Conservation (phyloP, 2,113 vertebrate species). For the Seriola quinqueradiata region DNA sequence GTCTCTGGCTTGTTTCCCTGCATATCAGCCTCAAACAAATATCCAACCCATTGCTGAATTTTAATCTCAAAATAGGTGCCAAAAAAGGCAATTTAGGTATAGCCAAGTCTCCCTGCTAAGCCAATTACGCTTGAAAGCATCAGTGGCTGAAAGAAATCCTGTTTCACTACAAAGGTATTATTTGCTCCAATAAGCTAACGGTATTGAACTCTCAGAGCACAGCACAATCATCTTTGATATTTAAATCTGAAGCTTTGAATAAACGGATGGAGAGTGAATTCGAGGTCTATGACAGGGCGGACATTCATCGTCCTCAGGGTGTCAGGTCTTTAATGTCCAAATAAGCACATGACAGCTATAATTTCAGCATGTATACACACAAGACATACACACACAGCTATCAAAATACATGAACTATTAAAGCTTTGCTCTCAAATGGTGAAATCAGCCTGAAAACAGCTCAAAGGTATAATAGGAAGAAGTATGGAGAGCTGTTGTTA, state of each 20-base stretch:
- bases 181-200: constrained; percentile 64
- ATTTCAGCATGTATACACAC: constrained; percentile 19
- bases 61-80: constrained; percentile 32
- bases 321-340: constrained; percentile 65
- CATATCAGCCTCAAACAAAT: constrained; percentile 19
- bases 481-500: background rate
- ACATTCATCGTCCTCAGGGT: constrained; percentile 47
- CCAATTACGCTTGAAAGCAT: constrained; percentile 64
- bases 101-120: constrained; percentile 12
- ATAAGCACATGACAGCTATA: constrained; percentile 11
- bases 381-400: background rate
- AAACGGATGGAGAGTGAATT: constrained; percentile 49
- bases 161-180: constrained; percentile 69
- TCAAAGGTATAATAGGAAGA: background rate
- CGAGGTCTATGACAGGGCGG: constrained; percentile 41
- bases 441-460: background rate
- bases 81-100: constrained; percentile 36
- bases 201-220: constrained; percentile 61
- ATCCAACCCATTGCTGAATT: constrained; percentile 21
- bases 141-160: constrained; percentile 62
- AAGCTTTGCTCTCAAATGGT: background rate
- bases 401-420: background rate
- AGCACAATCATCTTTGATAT: constrained; percentile 81
- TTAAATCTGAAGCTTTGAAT: constrained; percentile 77
- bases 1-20: constrained; percentile 36